A percentile compares a stretch with the other conserved stretches of the same genome.
These are phyloP conservation scores for Theretra japonica DNA, from an alignment of 2,888 invertebrate species.

Conservation along the genomic window DNA sequence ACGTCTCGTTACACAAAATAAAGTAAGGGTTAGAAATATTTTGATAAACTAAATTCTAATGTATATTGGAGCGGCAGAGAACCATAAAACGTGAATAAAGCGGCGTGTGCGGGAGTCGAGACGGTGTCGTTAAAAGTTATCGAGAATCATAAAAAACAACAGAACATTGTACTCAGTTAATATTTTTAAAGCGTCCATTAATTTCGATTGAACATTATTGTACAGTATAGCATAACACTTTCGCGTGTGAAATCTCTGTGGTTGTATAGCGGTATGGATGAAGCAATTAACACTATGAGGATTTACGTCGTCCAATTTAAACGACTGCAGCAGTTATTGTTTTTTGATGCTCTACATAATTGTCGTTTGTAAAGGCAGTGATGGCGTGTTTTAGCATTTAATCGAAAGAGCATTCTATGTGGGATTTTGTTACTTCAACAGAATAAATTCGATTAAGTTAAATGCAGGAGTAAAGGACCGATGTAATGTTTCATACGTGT, in stretches of 20 bases:
- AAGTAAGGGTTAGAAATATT: constrained; percentile 15
- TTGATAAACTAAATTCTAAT: constrained; percentile 28
- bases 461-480: not conserved
- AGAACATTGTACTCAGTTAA: constrained; percentile 53
- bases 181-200: constrained; percentile 53
- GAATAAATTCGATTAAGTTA: not conserved
- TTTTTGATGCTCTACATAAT: constrained; percentile 35
- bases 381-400: constrained; percentile 18
- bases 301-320: constrained; percentile 54
- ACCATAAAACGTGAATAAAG: constrained; percentile 26
- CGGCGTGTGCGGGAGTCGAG: constrained; percentile 48
- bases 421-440: not conserved
- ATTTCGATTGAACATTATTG: constrained; percentile 45
- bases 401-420: not conserved
- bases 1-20: constrained; percentile 19
- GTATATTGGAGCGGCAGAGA: constrained; percentile 16
- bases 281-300: constrained; percentile 56
- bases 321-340: constrained; percentile 48
- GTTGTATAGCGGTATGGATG: constrained; percentile 57
- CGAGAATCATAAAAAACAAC: constrained; percentile 53
- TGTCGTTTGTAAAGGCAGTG: constrained; percentile 19
- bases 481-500: not conserved
- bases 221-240: constrained; percentile 43
- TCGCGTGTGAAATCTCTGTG: constrained; percentile 51
- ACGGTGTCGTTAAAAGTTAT: constrained; percentile 52